A percentile compares a stretch with the other conserved stretches of the same genome.
Evolutionary conservation across 2,113 vertebrate genomes (phyloP).

Genomic region (Illadopsis cleaveri): DNA sequence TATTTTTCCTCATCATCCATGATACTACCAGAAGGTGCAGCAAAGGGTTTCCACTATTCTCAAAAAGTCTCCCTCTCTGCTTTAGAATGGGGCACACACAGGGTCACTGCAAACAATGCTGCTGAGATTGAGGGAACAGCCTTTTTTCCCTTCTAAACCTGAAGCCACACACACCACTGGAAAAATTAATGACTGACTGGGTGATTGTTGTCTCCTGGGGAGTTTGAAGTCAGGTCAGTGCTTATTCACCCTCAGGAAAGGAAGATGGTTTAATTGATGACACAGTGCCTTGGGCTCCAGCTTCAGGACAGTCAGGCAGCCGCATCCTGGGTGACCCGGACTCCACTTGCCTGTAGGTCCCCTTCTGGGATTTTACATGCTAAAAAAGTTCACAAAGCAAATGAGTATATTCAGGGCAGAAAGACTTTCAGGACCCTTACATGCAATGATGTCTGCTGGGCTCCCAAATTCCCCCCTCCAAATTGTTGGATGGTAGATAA

Average conservation of each 20-base stretch:
- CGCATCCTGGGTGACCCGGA: accelerated
- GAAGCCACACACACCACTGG: not conserved
- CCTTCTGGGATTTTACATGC: not conserved
- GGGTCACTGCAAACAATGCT: not conserved
- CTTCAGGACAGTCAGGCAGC: not conserved
- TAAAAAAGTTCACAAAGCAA: not conserved
- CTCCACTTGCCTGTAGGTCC: not conserved
- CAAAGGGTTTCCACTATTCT: not conserved
- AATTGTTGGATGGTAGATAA: not conserved
- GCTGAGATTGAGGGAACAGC: not conserved
- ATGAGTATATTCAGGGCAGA: not conserved
- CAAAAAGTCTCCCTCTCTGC: not conserved
- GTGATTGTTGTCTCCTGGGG: not conserved
- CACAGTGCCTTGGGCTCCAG: not conserved
- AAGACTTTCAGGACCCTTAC: not conserved
- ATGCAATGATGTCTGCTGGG: not conserved
- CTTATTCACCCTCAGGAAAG: not conserved
- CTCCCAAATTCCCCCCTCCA: accelerated
- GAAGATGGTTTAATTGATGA: not conserved
- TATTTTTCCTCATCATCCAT: not conserved
- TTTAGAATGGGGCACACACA: not conserved
- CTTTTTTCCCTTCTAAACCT: not conserved
- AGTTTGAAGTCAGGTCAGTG: not conserved
- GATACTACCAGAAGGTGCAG: not conserved
- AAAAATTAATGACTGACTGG: not conserved